These are phyloP conservation scores for Heliconius erato DNA, from an alignment of 2,888 invertebrate species.

Conservation along the genomic window DNA sequence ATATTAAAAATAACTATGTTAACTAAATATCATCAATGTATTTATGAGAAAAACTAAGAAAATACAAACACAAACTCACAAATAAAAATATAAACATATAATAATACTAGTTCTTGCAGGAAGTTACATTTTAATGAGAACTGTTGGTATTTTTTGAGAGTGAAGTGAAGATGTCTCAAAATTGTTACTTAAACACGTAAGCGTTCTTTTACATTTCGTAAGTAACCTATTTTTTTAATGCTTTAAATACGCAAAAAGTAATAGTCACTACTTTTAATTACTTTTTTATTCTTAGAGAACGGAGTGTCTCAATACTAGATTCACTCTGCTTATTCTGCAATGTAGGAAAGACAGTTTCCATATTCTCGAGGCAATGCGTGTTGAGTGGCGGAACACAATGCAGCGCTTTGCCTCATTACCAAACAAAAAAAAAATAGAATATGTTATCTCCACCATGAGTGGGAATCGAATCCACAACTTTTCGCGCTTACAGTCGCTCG, in stretches of 20 bases:
- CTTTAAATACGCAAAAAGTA: constrained; percentile 10
- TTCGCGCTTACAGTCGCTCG: no score
- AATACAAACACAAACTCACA: not conserved
- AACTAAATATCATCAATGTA: no score
- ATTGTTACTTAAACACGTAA: constrained; percentile 25
- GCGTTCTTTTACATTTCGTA: constrained; percentile 14
- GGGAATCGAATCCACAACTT: no score
- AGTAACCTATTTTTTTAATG: constrained; percentile 12
- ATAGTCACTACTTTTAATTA: not conserved
- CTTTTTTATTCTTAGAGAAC: not conserved
- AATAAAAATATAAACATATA: not conserved
- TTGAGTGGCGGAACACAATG: not conserved
- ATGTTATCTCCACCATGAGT: no score
- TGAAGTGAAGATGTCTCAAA: constrained; percentile 25
- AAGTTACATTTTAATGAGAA: constrained; percentile 40
- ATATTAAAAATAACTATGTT: no score
- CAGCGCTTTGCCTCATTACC: no score
- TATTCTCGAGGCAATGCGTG: not conserved
- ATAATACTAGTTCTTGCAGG: constrained; percentile 22
- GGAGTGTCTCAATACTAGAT: not conserved
- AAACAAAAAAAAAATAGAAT: no score
- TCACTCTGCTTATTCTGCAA: not conserved
- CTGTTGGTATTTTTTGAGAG: constrained; percentile 37
- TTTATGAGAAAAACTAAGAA: not conserved
- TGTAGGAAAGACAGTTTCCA: no score